Evolutionary conservation across 1,140 invertebrate genomes (phyloP).

Genomic region (Coenobita brevimanus): DNA sequence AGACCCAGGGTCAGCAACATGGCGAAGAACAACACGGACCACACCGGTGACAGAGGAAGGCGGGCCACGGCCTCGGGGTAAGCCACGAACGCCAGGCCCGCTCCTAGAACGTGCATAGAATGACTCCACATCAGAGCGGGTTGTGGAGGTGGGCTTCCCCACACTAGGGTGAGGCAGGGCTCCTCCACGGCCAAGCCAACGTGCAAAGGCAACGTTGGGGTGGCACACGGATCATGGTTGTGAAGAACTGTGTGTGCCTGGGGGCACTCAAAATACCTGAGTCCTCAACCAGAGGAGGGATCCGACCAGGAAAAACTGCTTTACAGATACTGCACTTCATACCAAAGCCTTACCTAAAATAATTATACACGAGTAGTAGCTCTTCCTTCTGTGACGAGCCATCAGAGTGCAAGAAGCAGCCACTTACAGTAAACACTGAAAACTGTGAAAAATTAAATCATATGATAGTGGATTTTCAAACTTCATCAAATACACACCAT

Average conservation of each 20-base stretch:
- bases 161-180: slow-evolving; percentile 42
- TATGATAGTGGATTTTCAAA: neutral
- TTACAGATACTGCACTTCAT: slow-evolving; percentile 13
- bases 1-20: slow-evolving; percentile 87
- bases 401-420: neutral
- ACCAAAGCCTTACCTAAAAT: slow-evolving; percentile 40
- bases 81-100: slow-evolving; percentile 85
- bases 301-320: slow-evolving; percentile 11
- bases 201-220: slow-evolving; percentile 16
- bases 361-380: neutral
- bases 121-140: slow-evolving; percentile 63
- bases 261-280: slow-evolving; percentile 29
- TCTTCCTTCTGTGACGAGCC: slow-evolving; percentile 23
- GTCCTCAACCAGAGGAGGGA: neutral
- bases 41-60: slow-evolving; percentile 91
- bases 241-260: slow-evolving; percentile 14
- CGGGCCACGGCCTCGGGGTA: slow-evolving; percentile 90
- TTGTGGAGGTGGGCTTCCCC: slow-evolving; percentile 33
- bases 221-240: neutral
- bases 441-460: neutral
- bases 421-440: slow-evolving; percentile 34
- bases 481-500: slow-evolving; percentile 37
- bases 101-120: slow-evolving; percentile 71
- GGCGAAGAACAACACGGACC: slow-evolving; percentile 93
- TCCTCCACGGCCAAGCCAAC: slow-evolving; percentile 23